Conservation (phyloP, 2,888 invertebrate species). For the Dendrolimus pini region DNA sequence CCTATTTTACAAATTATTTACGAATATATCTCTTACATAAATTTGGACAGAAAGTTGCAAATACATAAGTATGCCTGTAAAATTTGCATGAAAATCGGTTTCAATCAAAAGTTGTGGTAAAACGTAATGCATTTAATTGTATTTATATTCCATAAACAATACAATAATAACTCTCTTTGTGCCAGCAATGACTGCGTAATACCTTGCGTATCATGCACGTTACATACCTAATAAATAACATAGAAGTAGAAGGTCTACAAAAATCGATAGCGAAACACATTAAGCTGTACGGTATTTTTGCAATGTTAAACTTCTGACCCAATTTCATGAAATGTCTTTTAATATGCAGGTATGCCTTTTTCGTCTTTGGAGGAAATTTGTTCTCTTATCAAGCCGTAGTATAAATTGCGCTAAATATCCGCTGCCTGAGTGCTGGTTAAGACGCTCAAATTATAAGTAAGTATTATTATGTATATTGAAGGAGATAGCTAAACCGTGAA, state of each 20-base stretch:
- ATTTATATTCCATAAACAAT: too few species aligned
- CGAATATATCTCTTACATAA: too few species aligned
- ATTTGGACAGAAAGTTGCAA: too few species aligned
- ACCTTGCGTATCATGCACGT: background rate
- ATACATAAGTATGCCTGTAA: too few species aligned
- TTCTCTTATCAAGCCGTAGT: background rate
- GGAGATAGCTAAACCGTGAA: background rate
- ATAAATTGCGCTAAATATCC: background rate
- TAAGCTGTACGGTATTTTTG: background rate
- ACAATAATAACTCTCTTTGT: too few species aligned
- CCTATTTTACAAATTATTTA: too few species aligned
- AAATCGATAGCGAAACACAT: background rate
- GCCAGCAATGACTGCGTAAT: too few species aligned
- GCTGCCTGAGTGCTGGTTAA: background rate
- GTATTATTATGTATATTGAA: background rate
- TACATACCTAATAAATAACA: background rate
- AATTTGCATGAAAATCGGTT: too few species aligned
- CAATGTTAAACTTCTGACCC: background rate
- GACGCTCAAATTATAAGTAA: background rate
- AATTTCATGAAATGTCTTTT: background rate
- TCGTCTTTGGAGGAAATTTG: background rate
- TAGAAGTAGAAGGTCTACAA: background rate
- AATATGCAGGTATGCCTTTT: background rate
- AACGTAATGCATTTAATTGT: too few species aligned
- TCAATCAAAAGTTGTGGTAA: too few species aligned